phyloP scores from a whole-genome alignment of 1,140 invertebrate species.

The Acromyrmex heyeri region DNA sequence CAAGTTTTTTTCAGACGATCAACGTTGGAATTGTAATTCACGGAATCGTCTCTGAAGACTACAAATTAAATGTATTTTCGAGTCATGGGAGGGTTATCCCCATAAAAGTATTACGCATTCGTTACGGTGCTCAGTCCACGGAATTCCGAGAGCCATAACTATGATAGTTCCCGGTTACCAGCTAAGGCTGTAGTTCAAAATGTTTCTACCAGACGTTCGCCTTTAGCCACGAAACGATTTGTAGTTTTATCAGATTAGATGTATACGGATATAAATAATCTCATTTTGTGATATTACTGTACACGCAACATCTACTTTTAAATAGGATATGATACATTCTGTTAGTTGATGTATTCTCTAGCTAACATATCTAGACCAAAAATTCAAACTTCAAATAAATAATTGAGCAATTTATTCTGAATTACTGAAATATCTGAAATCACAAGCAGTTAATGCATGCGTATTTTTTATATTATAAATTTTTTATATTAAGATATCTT shows the following conservation, averaged over 20 bases:
- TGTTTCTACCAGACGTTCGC: conserved; percentile 24
- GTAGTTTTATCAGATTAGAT: conserved; percentile 5
- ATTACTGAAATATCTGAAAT: not conserved
- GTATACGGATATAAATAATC: conserved; percentile 19
- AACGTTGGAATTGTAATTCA: conserved; percentile 36
- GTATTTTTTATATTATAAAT: not conserved
- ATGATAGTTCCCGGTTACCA: conserved; percentile 49
- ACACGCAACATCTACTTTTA: not conserved
- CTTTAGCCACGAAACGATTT: conserved; percentile 11
- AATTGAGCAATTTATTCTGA: not conserved
- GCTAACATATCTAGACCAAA: not conserved
- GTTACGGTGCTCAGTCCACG: conserved; percentile 82
- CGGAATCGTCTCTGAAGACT: conserved; percentile 42
- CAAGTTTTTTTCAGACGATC: conserved; percentile 28
- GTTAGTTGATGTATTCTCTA: not conserved
- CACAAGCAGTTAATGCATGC: not conserved
- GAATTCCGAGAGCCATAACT: conserved; percentile 78
- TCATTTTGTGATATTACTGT: not conserved
- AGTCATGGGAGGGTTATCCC: conserved; percentile 78
- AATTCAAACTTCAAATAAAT: not conserved
- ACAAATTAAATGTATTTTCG: conserved; percentile 85
- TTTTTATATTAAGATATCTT: conserved; percentile 3
- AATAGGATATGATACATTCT: conserved; percentile 3
- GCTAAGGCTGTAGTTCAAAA: conserved; percentile 25
- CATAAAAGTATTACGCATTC: conserved; percentile 87